Evolutionary conservation across 2,888 invertebrate species (phyloP), one percentile per base, ranked within the genome.

Genomic region (Polyploca ridens): DNA sequence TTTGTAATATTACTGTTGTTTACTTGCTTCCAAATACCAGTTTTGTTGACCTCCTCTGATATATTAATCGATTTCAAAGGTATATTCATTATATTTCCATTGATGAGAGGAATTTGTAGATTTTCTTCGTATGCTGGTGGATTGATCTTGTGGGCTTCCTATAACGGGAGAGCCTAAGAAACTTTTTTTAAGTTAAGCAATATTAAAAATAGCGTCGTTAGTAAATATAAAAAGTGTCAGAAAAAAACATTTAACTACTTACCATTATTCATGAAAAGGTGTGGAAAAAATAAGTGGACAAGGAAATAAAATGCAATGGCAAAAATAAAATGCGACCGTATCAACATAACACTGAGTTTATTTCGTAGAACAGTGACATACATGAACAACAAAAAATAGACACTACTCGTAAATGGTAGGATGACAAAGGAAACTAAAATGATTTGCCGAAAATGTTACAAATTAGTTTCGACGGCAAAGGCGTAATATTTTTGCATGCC

Each of bases 1-100:
- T 86, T 92, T 72, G 93, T 94, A 67, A 94, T 91, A 82, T 96
- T 96, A 70, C 94, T 95, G 79, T 96, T 96, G 85, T 97, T 98
- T 14, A 98, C 97, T 90, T 98, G 97, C 83, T 98, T 97, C 99
- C 99, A 99, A 82, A 99, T 97, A 44, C 98, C 97, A 38, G 97
- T 97, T 88, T 98, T 98, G 84, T 98, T 97, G 65, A 99, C 97
- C 89, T 99, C 99, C 87, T 99, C 98, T 7, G 98, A 97, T 83
- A 99, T 97, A 86, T 98, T 98, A 77, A 98, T 97, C 46, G 97
- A 96, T 46, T 97, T 95, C 71, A 97, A 89, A 2, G 98, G 98
- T 74, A 98, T 98, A 85, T 98, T 98, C 96, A 98, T 97, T 65
- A 98, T 96, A 86, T 98, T 98, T 63, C 98, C 98, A 87, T 98